These are phyloP conservation scores for Busseola fusca DNA, from an alignment of 2,888 invertebrate species.

Conservation along the genomic window DNA sequence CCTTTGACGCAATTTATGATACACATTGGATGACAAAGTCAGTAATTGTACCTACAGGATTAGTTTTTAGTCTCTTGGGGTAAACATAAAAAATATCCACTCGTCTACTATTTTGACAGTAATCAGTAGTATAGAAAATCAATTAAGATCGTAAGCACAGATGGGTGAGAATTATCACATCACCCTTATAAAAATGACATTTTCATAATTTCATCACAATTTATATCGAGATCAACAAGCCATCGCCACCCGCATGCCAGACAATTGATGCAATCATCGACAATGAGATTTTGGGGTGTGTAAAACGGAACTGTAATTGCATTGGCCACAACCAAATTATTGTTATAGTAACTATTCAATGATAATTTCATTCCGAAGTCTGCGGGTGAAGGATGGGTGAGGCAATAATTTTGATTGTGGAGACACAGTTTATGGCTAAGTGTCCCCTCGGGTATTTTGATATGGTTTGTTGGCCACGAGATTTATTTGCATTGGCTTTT, in stretches of 20 bases:
- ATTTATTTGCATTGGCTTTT: slow-evolving; percentile 48
- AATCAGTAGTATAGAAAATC: slow-evolving; percentile 20
- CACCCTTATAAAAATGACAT: slow-evolving; percentile 68
- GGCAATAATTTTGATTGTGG: slow-evolving; percentile 67
- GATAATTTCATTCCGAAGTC: slow-evolving; percentile 79
- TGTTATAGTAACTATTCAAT: slow-evolving; percentile 86
- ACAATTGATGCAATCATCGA: slow-evolving; percentile 89
- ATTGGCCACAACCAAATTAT: slow-evolving; percentile 86
- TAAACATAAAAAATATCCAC: neutral
- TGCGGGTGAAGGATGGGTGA: slow-evolving; percentile 76
- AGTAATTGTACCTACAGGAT: neutral
- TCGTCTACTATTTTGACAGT: neutral
- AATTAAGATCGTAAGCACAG: slow-evolving; percentile 55
- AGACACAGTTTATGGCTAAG: slow-evolving; percentile 50
- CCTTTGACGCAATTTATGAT: neutral
- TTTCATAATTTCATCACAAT: slow-evolving; percentile 82
- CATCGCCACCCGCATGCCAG: slow-evolving; percentile 85
- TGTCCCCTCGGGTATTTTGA: slow-evolving; percentile 54
- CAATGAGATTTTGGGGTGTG: slow-evolving; percentile 86
- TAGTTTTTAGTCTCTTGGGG: neutral
- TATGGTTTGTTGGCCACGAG: slow-evolving; percentile 47
- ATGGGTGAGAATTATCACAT: slow-evolving; percentile 74
- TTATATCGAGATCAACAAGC: slow-evolving; percentile 85
- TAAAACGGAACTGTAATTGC: slow-evolving; percentile 85
- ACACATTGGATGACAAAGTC: neutral